These are phyloP conservation scores for Bombus breviceps DNA, from an alignment of 1,140 invertebrate genomes.

Conservation along the genomic window DNA sequence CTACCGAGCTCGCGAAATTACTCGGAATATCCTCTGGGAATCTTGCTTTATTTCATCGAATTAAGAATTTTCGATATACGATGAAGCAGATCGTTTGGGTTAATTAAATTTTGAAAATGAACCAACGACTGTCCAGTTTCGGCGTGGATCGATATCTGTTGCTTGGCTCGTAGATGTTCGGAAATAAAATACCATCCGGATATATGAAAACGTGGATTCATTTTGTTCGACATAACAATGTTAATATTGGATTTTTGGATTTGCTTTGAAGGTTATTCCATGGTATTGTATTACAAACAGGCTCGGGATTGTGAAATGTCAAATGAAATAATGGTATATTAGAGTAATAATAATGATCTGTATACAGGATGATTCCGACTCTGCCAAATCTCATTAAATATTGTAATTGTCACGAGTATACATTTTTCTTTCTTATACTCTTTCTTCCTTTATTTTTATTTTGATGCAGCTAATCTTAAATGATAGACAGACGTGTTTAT, in stretches of 20 bases:
- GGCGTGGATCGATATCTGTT: neutral
- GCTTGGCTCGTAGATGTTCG: neutral
- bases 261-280: neutral
- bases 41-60: neutral
- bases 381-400: neutral
- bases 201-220: neutral
- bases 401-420: too few relatives aligned
- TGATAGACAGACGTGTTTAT: too few relatives aligned
- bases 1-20: too few relatives aligned
- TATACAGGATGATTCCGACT: neutral
- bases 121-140: neutral
- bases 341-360: neutral
- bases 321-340: neutral
- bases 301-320: neutral
- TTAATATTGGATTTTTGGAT: neutral
- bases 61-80: neutral
- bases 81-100: neutral
- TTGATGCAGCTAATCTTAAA: too few relatives aligned
- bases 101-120: constrained; percentile 3
- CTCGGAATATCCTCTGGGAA: neutral
- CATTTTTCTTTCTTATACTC: too few relatives aligned
- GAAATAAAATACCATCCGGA: neutral
- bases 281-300: neutral
- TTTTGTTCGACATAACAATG: neutral
- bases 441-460: too few relatives aligned